Percentiles rank a stretch among this genome's conserved stretches.
Evolutionary conservation across 2,113 vertebrate species (phyloP).

Genomic region (Ictalurus punctatus): DNA sequence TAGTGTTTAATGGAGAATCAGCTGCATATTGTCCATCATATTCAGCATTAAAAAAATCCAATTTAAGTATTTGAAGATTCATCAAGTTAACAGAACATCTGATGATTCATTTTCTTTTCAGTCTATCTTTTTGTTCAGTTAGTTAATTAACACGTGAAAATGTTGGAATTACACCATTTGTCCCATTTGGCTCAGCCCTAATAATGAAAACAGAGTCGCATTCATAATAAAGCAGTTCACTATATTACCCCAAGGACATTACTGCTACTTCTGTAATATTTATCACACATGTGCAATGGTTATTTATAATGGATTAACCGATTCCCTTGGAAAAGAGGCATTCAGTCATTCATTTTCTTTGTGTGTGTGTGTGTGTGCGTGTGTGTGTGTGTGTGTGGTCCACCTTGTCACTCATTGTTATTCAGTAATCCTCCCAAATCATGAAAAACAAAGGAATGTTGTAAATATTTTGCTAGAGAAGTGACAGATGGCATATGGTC

Average conservation of each 20-base stretch:
- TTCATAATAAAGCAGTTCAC: conserved; percentile 12
- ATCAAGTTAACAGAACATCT: background rate
- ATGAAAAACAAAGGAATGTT: conserved; percentile 28
- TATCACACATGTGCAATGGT: background rate
- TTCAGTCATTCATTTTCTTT: background rate
- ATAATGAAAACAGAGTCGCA: background rate
- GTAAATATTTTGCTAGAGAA: conserved; percentile 31
- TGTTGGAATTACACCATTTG: background rate
- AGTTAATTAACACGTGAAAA: background rate
- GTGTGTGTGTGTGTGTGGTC: conserved; percentile 7
- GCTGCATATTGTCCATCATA: background rate
- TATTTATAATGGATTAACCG: conserved; percentile 17
- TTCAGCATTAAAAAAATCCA: background rate
- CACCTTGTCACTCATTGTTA: conserved; percentile 37
- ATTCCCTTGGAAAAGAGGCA: background rate
- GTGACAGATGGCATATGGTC: conserved; percentile 4
- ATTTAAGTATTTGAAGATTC: background rate
- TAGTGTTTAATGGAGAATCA: background rate
- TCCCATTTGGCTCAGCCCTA: background rate
- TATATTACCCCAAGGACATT: background rate
- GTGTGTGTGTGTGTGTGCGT: conserved; percentile 4
- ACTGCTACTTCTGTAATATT: conserved; percentile 1
- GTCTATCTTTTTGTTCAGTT: background rate
- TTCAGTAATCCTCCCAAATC: conserved; percentile 31
- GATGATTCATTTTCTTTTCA: background rate